Conservation (phyloP, 1,140 invertebrate species). For the Venturia canescens region DNA sequence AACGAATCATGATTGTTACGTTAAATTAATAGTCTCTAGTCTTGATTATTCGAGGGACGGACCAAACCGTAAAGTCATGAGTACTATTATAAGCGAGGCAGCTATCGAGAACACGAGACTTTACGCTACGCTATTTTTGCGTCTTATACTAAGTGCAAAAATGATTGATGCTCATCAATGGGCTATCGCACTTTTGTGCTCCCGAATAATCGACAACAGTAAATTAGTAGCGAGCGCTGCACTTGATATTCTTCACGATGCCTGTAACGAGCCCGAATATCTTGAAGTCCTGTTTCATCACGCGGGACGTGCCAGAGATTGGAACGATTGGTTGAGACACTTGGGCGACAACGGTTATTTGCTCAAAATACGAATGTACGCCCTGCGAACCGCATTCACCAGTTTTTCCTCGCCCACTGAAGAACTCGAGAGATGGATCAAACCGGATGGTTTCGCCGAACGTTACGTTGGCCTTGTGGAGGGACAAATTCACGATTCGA, state of each 20-base stretch:
- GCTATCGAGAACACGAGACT: slow-evolving; percentile 86
- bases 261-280: slow-evolving; percentile 91
- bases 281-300: slow-evolving; percentile 83
- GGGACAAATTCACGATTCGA: slow-evolving; percentile 89
- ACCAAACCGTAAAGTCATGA: slow-evolving; percentile 69
- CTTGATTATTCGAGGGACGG: slow-evolving; percentile 89
- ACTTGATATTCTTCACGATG: slow-evolving; percentile 92
- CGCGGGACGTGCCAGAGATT: slow-evolving; percentile 58
- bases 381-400: slow-evolving; percentile 83
- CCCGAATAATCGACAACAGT: slow-evolving; percentile 88
- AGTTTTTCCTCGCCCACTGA: slow-evolving; percentile 67
- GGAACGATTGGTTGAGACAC: slow-evolving; percentile 79
- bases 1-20: slow-evolving; percentile 93
- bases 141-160: slow-evolving; percentile 88
- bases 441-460: slow-evolving; percentile 70
- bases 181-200: slow-evolving; percentile 89
- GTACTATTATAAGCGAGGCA: slow-evolving; percentile 83
- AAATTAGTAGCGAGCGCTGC: slow-evolving; percentile 87
- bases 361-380: slow-evolving; percentile 89
- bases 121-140: slow-evolving; percentile 93
- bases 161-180: slow-evolving; percentile 79
- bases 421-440: slow-evolving; percentile 74
- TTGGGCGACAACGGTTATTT: slow-evolving; percentile 91
- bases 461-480: slow-evolving; percentile 93
- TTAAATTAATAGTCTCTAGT: slow-evolving; percentile 93